A percentile compares a stretch with the other conserved stretches of the same genome.
These are phyloP conservation scores for Dicrostonyx torquatus DNA, from an alignment of 2,797 vertebrate genomes.

Conservation along the genomic window DNA sequence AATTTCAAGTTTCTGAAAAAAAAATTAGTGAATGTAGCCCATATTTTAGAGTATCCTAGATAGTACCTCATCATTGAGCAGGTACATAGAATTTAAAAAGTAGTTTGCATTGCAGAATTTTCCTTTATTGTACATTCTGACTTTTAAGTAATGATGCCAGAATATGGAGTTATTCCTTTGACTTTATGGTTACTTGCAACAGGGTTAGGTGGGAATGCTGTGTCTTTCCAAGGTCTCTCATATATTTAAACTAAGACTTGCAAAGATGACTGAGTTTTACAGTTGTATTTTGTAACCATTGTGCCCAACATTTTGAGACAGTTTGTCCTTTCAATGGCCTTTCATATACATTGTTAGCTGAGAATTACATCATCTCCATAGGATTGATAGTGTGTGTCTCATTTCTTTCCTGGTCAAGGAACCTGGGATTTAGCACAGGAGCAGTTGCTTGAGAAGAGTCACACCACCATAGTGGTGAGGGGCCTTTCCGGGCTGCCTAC, in stretches of 20 bases:
- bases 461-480: neutral
- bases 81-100: neutral
- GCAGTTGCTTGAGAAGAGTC: accelerated
- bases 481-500: neutral
- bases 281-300: neutral
- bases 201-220: neutral
- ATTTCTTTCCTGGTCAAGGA: neutral
- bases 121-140: neutral
- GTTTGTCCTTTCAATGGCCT: neutral
- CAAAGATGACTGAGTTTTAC: neutral
- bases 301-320: neutral
- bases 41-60: neutral
- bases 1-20: neutral
- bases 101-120: neutral
- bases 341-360: neutral
- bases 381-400: neutral
- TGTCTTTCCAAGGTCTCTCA: neutral
- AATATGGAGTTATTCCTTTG: neutral
- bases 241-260: neutral
- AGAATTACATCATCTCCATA: neutral
- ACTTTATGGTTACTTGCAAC: conserved; percentile 8
- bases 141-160: neutral
- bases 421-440: neutral
- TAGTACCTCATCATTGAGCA: neutral
- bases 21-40: neutral